Percentiles rank a stretch among this genome's conserved stretches.
phyloP scores from a whole-genome alignment of 1,140 invertebrate genomes.

The silkworm (Bombyx mori) region ASM3026992v2 NC_085107.1:7264501-7265000 shows the following conservation, averaged over 20 bases:
- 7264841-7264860: too few relatives aligned
- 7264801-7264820: too few relatives aligned
- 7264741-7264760: not conserved
- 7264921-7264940: too few relatives aligned
- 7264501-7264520: not conserved
- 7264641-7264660: slow-evolving; percentile 51
- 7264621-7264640: slow-evolving; percentile 38
- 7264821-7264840: too few relatives aligned
- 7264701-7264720: slow-evolving; percentile 39
- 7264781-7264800: too few relatives aligned
- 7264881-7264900: too few relatives aligned
- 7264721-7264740: slow-evolving; percentile 46
- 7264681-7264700: slow-evolving; percentile 50
- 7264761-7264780: too few relatives aligned
- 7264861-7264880: too few relatives aligned
- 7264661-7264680: slow-evolving; percentile 45
- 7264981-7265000: too few relatives aligned
- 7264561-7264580: slow-evolving; percentile 2
- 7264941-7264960: too few relatives aligned
- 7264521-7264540: slow-evolving; percentile 6
- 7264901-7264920: too few relatives aligned
- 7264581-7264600: slow-evolving; percentile 25
- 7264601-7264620: slow-evolving; percentile 36
- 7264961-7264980: too few relatives aligned
- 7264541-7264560: slow-evolving; percentile 4